Conservation (phyloP, 2,113 vertebrate genomes). For the Apodemus speciosus region DNA sequence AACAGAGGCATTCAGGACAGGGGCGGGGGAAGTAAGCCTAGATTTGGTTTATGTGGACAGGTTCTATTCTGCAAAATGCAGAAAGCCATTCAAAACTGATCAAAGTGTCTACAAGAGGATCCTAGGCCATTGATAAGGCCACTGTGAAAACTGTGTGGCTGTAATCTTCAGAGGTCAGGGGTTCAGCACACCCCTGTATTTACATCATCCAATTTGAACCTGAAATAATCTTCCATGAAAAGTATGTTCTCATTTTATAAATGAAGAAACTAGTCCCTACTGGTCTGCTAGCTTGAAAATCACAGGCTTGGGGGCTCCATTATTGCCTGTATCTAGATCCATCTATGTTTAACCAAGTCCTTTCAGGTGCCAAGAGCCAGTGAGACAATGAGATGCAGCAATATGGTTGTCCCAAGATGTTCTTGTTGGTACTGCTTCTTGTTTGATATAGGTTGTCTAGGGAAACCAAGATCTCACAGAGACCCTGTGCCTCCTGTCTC, state of each 20-base stretch:
- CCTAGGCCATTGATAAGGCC: neutral
- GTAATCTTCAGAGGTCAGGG: neutral
- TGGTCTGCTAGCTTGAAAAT: neutral
- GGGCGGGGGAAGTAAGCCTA: neutral
- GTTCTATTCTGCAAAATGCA: neutral
- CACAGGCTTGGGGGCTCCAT: too few relatives aligned
- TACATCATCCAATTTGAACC: neutral
- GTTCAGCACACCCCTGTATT: neutral
- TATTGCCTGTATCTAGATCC: neutral
- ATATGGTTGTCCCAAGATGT: neutral
- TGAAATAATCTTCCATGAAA: neutral
- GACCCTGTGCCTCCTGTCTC: neutral
- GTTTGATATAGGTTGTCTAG: neutral
- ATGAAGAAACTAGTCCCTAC: neutral
- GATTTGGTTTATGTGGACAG: neutral
- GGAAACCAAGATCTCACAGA: neutral
- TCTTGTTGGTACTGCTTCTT: neutral
- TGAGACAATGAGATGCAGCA: neutral
- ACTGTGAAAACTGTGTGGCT: neutral
- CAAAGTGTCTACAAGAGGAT: neutral
- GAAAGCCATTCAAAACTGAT: neutral
- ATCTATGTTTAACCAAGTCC: neutral
- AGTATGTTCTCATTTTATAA: neutral
- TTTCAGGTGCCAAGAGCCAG: neutral
- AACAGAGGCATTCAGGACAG: neutral